A percentile compares a stretch with the other conserved stretches of the same genome.
Conservation (phyloP, 2,888 invertebrate genomes). For the Lycophotia porphyrea region DNA sequence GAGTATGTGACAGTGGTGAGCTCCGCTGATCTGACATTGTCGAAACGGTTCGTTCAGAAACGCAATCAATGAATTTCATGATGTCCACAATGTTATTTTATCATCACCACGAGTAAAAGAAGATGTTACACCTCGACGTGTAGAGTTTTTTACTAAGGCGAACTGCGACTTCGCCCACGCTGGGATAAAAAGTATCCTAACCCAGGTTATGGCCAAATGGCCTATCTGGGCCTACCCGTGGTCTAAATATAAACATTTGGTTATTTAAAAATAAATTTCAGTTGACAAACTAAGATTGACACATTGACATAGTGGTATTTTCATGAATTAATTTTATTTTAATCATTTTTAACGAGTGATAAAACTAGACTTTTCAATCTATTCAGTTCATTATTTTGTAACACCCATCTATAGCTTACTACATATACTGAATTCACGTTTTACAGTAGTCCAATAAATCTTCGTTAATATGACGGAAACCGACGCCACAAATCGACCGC, state of each 20-base stretch:
- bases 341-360: not conserved
- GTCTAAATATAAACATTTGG: not conserved
- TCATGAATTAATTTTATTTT: not conserved
- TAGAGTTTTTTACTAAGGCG: not conserved
- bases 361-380: not conserved
- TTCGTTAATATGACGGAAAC: constrained; percentile 83
- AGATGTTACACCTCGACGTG: not conserved
- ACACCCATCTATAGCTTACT: not conserved
- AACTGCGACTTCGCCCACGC: not conserved
- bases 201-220: not conserved
- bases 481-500: constrained; percentile 81
- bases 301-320: not conserved
- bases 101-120: not conserved
- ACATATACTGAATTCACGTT: not conserved
- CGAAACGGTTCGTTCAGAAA: constrained; percentile 21
- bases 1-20: too few relatives aligned
- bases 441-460: not conserved
- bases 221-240: not conserved
- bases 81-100: not conserved
- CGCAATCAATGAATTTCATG: not conserved
- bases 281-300: constrained; percentile 7
- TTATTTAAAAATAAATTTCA: constrained; percentile 17
- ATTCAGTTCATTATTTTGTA: not conserved
- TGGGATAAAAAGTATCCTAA: not conserved
- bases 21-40: not conserved